These are phyloP conservation scores for Alca torda DNA, from an alignment of 2,797 vertebrate genomes.

Conservation along the genomic window DNA sequence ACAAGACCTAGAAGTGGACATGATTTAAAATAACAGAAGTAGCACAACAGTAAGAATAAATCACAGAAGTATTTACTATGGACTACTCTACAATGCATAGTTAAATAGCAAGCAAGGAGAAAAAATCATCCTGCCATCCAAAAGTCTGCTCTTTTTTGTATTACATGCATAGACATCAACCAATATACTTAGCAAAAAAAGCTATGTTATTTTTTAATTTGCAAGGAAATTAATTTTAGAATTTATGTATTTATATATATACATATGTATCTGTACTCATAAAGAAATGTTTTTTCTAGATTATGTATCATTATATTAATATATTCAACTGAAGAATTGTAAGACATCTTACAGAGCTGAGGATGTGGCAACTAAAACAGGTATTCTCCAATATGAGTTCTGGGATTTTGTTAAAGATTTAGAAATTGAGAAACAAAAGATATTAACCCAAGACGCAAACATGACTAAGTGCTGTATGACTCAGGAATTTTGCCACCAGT, in stretches of 20 bases:
- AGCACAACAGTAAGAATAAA: background rate
- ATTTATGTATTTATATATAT: background rate
- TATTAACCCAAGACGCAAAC: background rate
- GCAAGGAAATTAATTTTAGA: background rate
- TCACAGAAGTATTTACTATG: background rate
- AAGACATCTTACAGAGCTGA: background rate
- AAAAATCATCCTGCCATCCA: background rate
- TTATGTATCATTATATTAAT: background rate
- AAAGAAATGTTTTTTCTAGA: background rate
- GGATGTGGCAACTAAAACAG: background rate
- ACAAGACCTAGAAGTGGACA: background rate
- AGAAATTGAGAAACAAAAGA: background rate
- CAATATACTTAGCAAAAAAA: background rate
- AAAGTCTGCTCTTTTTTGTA: background rate
- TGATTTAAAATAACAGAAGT: background rate
- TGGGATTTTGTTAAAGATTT: background rate
- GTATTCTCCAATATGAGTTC: background rate
- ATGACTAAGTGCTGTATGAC: background rate
- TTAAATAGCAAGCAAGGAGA: background rate
- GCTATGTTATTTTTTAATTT: background rate
- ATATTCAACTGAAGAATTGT: background rate
- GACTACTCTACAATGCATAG: background rate
- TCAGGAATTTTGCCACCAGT: background rate
- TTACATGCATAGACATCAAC: background rate
- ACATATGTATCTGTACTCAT: accelerated